Evolutionary conservation across 2,888 invertebrate genomes (phyloP).

Genomic region (Sinelater perroti): DNA sequence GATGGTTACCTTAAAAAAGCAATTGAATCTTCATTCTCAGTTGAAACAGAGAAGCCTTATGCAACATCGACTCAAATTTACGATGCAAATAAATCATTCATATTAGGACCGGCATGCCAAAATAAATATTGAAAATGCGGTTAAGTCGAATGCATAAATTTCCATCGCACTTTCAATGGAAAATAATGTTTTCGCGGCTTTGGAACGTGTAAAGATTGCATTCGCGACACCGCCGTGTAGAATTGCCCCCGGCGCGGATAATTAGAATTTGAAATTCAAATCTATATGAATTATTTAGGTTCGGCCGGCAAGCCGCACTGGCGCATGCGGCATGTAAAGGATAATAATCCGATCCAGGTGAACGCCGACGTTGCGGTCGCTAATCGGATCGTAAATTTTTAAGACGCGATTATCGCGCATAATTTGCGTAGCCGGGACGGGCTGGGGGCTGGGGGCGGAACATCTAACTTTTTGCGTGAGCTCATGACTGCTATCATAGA

Average conservation of each 20-base stretch:
- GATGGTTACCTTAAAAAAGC: too few relatives aligned
- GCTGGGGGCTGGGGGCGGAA: too few relatives aligned
- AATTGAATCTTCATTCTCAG: too few relatives aligned
- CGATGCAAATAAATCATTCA: constrained; percentile 3
- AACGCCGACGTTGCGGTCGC: too few relatives aligned
- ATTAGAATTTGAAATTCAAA: constrained; percentile 45
- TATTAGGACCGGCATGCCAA: constrained; percentile 7
- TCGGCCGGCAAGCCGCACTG: not conserved
- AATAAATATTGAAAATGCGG: constrained; percentile 13
- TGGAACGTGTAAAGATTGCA: constrained; percentile 19
- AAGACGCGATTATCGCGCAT: too few relatives aligned
- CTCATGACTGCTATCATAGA: constrained; percentile 3
- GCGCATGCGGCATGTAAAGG: constrained; percentile 8
- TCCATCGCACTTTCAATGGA: constrained; percentile 19
- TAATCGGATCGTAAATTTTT: not conserved
- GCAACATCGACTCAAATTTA: too few relatives aligned
- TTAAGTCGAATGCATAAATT: constrained; percentile 13
- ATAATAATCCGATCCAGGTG: constrained; percentile 10
- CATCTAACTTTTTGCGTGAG: not conserved
- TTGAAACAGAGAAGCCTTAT: too few relatives aligned
- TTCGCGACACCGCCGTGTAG: constrained; percentile 27
- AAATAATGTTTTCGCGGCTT: constrained; percentile 19
- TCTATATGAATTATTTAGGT: constrained; percentile 43
- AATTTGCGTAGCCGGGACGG: too few relatives aligned
- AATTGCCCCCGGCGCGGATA: constrained; percentile 39